Percentiles rank a stretch among this genome's conserved stretches.
phyloP scores from a whole-genome alignment of 2,113 vertebrate genomes.

The Amia ocellicauda region DNA sequence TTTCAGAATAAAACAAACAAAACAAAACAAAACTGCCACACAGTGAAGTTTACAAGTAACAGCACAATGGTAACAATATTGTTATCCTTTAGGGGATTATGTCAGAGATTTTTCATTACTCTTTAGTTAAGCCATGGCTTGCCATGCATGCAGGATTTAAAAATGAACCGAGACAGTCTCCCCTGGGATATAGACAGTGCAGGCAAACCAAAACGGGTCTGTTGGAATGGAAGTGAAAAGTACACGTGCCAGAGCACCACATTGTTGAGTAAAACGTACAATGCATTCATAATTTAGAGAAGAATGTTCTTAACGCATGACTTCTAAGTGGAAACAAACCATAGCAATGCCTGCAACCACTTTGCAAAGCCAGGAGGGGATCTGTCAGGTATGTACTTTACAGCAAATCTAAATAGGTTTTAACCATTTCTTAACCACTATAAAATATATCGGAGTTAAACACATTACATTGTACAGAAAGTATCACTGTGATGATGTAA shows the following conservation, averaged over 20 bases:
- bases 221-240: constrained; percentile 8
- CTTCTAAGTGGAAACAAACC: constrained; percentile 25
- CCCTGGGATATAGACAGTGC: background rate
- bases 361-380: too few relatives aligned
- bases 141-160: background rate
- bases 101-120: constrained; percentile 9
- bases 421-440: too few relatives aligned
- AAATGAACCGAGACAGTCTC: background rate
- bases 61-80: background rate
- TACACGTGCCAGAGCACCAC: background rate
- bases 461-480: too few relatives aligned
- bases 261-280: constrained; percentile 44
- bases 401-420: too few relatives aligned
- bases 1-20: too few relatives aligned
- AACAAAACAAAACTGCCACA: too few relatives aligned
- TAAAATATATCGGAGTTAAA: too few relatives aligned
- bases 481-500: too few relatives aligned
- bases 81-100: background rate
- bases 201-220: background rate
- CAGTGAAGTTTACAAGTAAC: background rate
- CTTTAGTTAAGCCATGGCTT: background rate
- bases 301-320: constrained; percentile 62
- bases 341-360: too few relatives aligned
- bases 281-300: constrained; percentile 62
- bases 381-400: too few relatives aligned